Base-by-base conservation (phyloP, 2,113 vertebrate genomes). In the Holacanthus passer region DNA sequence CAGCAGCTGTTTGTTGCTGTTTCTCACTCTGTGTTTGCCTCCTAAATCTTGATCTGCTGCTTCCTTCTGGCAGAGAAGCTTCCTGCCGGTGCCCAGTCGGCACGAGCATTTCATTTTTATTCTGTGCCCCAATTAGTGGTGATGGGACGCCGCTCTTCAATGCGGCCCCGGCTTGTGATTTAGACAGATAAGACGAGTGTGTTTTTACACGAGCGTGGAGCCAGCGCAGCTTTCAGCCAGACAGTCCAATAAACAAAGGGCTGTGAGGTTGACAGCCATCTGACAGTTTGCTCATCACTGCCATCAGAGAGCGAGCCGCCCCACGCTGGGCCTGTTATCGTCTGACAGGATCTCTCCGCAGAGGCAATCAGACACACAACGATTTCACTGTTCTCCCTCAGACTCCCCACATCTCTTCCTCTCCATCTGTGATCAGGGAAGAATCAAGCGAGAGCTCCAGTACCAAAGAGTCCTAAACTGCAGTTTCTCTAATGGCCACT, bases 311-410 rank as follows among this genome's bases (percentile, higher is more conserved):
- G 63, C 0, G 53, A 60, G 62, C 43, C 5, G 62, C 73, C 31
- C 55, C 73, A 12, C 13, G 35, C 75, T 59, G 70, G 1, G 79
- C 29, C 75, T 73, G 69, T 74, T 74, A 70, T 86, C 79, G 37
- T 70, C 64, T 58, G 68, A 73, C 84, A 78, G 73, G 73, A 73
- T 68, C 69, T 48, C 47, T 31, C 39, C 70, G n/a, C 69, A 24
- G 55, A 20, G 56, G 39, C 69, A 84, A 69, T 84, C 82, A 69
- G 47, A 63, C 32, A 11, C 70, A 32, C 29, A 56, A 72, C 8
- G 7, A n/a, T 64, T 47, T 72, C 50, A 2, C 14, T 35, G 55
- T 12, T 75, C 65, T n/a, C 50, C 65, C 27, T 9, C 47, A 37
- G 45, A 47, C 71, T 64, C 32, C 24, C 3, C 67, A 52, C 47